phyloP scores from a whole-genome alignment of 1,140 invertebrate genomes.

The Lasioglossum albipes region DNA sequence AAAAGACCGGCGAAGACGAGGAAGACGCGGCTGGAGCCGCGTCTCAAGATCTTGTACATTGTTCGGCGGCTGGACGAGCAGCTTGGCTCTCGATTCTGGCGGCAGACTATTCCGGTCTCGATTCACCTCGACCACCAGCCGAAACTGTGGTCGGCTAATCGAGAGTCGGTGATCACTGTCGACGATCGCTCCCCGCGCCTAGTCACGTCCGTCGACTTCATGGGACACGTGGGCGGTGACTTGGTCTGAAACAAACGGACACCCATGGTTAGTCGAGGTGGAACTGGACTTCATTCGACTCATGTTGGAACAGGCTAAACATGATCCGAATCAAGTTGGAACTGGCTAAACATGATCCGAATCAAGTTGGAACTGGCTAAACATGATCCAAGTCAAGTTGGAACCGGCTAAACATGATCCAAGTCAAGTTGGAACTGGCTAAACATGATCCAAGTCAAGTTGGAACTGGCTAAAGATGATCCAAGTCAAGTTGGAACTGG shows the following conservation, averaged over 20 bases:
- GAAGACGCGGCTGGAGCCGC: slow-evolving; percentile 76
- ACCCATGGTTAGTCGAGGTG: background rate
- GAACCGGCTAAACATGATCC: too few relatives aligned
- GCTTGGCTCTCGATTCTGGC: background rate
- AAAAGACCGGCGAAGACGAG: slow-evolving; percentile 70
- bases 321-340: too few relatives aligned
- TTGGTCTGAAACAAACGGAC: background rate
- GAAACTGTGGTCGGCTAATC: background rate
- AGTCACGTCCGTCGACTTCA: slow-evolving; percentile 51
- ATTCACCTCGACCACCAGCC: slow-evolving; percentile 53
- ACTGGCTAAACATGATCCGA: too few relatives aligned
- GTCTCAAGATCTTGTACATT: slow-evolving; percentile 78
- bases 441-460: too few relatives aligned
- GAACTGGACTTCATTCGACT: too few relatives aligned
- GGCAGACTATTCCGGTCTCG: background rate
- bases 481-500: too few relatives aligned
- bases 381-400: too few relatives aligned
- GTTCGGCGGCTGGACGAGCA: background rate
- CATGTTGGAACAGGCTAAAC: too few relatives aligned
- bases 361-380: too few relatives aligned
- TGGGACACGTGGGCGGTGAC: slow-evolving; percentile 17
- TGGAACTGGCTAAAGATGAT: too few relatives aligned
- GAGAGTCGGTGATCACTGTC: slow-evolving; percentile 23
- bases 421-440: too few relatives aligned
- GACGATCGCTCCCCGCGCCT: slow-evolving; percentile 41